Base-by-base conservation (phyloP, 2,888 invertebrate species). In the Parnassius apollo region DNA sequence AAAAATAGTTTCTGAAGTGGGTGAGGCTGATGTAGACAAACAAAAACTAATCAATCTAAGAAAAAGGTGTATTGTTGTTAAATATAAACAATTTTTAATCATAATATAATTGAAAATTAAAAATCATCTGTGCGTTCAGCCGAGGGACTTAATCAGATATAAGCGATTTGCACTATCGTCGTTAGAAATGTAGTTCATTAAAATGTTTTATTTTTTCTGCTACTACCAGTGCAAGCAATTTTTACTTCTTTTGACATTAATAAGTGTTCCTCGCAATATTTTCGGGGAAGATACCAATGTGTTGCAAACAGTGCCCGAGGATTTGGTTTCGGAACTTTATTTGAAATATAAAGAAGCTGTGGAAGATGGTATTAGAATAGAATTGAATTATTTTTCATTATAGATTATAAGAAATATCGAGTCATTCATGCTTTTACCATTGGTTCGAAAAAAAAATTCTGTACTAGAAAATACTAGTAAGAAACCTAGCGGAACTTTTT, bases 301-400 rank as follows among this genome's bases (percentile, higher is more conserved):
- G 9, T n/a, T 2, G 22, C 48, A 3, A 13, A 18, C 11, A 9
- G 50, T 35, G 54, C 35, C 62, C 12, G 55, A 65, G 9, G 62
- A 68, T 50, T 49, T 68, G n/a, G 46, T 70, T 42, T 42, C 65
- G 3, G 64, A 71, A 42, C 54, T 72, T 9, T 70, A 70, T 61
- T 65, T 66, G 2, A 69, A 75, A 42, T 85, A 86, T 64, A 75
- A 66, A 57, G 77, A 80, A 18, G 80, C 81, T 8, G 54, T 55
- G 44, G 59, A 63, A 18, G 62, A 63, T 56, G 62, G 62, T 63
- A 58, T 45, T 8, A 25, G 25, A 2, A 2, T 25, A 35, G 35
- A 35, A 35, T 35, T 4, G 35, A 35, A 3, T 35, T 35, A 35
- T 35, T 7, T 35, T 35, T 35, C 35, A 7, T 7, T 35, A 35